A percentile compares a stretch with the other conserved stretches of the same genome.
phyloP scores from a whole-genome alignment of 2,797 vertebrate genomes.

The Heterohyrax brucei region DNA sequence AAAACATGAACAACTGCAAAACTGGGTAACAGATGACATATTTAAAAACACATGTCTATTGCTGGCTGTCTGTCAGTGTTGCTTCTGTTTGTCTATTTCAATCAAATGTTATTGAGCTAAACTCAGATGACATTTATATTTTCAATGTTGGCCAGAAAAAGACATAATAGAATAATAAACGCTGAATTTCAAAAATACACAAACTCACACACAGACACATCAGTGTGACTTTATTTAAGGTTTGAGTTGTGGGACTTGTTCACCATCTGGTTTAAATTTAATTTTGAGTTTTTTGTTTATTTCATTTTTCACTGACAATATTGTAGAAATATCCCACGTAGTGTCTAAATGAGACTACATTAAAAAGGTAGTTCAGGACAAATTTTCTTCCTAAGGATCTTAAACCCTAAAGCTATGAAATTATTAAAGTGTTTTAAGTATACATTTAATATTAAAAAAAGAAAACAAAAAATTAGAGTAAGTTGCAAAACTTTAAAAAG shows the following conservation, averaged over 20 bases:
- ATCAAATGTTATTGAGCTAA: background rate
- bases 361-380: background rate
- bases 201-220: background rate
- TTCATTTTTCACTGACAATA: background rate
- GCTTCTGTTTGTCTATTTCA: slow-evolving; percentile 9
- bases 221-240: background rate
- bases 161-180: background rate
- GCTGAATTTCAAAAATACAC: slow-evolving; percentile 3
- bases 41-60: background rate
- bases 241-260: background rate
- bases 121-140: background rate
- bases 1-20: background rate
- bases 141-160: background rate
- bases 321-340: background rate
- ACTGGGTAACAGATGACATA: background rate
- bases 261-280: background rate
- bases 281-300: background rate
- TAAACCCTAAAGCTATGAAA: background rate
- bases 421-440: background rate
- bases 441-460: background rate
- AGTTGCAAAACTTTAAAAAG: background rate
- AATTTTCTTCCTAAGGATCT: background rate
- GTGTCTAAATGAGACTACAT: background rate
- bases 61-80: background rate
- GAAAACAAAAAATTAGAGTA: background rate